Base-by-base conservation (phyloP, 2,797 vertebrate species). In the Nannoperca obscura region DNA sequence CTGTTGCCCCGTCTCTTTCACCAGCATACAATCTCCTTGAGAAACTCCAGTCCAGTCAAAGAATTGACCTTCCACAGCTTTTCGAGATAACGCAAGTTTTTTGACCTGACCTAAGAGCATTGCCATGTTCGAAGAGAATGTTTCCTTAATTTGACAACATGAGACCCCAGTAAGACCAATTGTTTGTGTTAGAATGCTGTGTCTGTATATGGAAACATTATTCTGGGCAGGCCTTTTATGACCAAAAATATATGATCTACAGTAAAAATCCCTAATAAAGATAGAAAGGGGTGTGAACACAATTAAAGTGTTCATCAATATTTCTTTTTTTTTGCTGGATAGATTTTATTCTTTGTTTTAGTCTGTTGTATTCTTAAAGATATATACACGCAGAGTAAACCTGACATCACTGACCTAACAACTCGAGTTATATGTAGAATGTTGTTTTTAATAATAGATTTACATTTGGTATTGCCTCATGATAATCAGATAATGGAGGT, bases 111-210 rank as follows among this genome's bases (percentile, higher is more conserved):
- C 24, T 74, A 40, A 74, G 63, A 71, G 22, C 66, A 24, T 34
- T 64, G 75, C 71, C 58, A 83, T 75, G 44, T 57, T 75, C 8
- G 2, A 69, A 58, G 79, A 72, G n/a, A 84, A 74, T 84, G 76
- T 79, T 66, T 71, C 59, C 61, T 52, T 79, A 32, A 59, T 84
- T 85, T 84, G 17, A 78, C 61, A 65, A 63, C 2, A 0, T 4
- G 22, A 61, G 27, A 71, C 13, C 17, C 17, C 30, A 79, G 49
- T 46, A 34, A 55, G 40, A 71, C 24, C 47, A 32, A 22, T 42
- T 76, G 53, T 82, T 88, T 77, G 20, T 76, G 30, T 82, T 78
- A 58, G 46, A 70, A 53, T 52, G 32, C 32, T 49, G 4, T 62
- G 20, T 81, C 75, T 82, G 53, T 68, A 60, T 74, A 66, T 75